These are phyloP conservation scores for Eupithecia exiguata DNA, from an alignment of 2,888 invertebrate species.

Conservation along the genomic window DNA sequence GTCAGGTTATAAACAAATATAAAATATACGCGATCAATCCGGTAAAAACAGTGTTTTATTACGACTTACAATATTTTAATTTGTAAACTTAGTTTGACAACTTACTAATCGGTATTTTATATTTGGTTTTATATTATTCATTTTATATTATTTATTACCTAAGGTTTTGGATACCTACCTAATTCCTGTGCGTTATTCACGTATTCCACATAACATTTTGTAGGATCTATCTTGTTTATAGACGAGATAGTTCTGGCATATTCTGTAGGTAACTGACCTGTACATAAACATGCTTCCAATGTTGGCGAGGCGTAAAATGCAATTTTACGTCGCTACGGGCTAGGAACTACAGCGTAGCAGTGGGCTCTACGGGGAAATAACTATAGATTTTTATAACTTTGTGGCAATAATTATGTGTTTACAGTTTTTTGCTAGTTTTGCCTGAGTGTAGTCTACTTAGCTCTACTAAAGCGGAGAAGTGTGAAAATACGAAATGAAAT, in stretches of 20 bases:
- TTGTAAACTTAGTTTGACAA: too few species aligned
- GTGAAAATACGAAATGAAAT: not conserved
- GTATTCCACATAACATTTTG: too few species aligned
- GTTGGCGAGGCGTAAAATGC: conserved; percentile 64
- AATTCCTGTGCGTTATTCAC: not conserved
- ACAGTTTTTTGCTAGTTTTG: not conserved
- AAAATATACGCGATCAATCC: too few species aligned
- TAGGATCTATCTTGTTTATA: not conserved
- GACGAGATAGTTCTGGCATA: not conserved
- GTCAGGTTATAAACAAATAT: too few species aligned
- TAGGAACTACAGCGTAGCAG: conserved; percentile 42
- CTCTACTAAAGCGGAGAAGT: not conserved
- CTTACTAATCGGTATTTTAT: too few species aligned
- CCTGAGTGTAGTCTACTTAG: not conserved
- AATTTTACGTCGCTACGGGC: conserved; percentile 62
- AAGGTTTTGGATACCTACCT: too few species aligned
- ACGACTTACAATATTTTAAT: too few species aligned
- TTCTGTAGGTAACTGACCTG: conserved; percentile 1
- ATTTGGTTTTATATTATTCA: too few species aligned
- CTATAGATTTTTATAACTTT: not conserved
- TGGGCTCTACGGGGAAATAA: not conserved
- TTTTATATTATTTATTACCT: too few species aligned
- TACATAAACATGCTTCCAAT: not conserved
- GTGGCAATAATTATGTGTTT: not conserved
- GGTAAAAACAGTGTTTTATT: too few species aligned